Evolutionary conservation across 2,113 vertebrate species (phyloP), one percentile per base, ranked within the genome.

Genomic region (Leuciscus idus): DNA sequence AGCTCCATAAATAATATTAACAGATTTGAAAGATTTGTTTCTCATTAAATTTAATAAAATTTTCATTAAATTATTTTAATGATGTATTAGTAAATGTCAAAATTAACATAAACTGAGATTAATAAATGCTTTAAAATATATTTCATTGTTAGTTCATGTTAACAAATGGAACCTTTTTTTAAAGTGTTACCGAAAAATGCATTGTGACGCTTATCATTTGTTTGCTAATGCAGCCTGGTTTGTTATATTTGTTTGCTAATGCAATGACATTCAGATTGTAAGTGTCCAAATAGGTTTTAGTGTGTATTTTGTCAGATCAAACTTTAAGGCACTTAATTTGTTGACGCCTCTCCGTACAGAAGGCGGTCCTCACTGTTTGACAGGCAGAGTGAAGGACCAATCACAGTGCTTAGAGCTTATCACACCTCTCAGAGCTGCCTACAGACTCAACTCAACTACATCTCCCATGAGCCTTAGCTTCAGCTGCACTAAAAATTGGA

Each of bases 381-480:
- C 62, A 36, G 73, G 28, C 73, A 11, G 43, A 84, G 66, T 77
- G 61, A 75, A n/a, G 72, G 73, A 85, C 87, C 84, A 84, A 66
- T 86, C 84, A 80, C 80, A 74, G 52, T 84, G 74, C 72, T 64
- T 77, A 46, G 21, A 85, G 77, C 88, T 85, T 80, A 66, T 66
- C 55, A 19, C 19, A 17, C 75, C 68, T 83, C 84, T 87, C 7
- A 73, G 26, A 87, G 86, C 83, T 88, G 87, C 70, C 84, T 83
- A 78, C 30, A 86, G 61, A 64, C 73, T 85, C n/a, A 76, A 50
- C 26, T 43, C 3, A 46, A 26, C 68, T 83, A 48, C 68, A 36
- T 66, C 73, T 90, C 90, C 91, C 76, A 89, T 88, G 89, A 91
- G 88, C 90, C 88, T 88, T 52, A 72, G 90, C 89, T 89, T 93